Percentiles rank a stretch among this genome's conserved stretches.
phyloP scores from a whole-genome alignment of 2,113 vertebrate genomes.

The Gorsachius goisagi region DNA sequence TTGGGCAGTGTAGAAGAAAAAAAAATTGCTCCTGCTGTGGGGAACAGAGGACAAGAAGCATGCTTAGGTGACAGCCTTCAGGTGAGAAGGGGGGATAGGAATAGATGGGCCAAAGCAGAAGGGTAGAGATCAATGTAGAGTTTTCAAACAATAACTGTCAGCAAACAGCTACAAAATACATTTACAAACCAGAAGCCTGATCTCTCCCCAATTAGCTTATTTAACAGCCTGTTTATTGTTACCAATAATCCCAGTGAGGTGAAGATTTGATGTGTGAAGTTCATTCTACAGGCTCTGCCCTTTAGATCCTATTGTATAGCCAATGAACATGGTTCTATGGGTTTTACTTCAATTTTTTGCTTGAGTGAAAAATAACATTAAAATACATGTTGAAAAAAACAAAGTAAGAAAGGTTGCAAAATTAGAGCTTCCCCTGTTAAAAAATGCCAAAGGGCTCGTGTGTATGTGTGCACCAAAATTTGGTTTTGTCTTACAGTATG shows the following conservation, averaged over 20 bases:
- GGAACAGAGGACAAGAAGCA: background rate
- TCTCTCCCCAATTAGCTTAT: background rate
- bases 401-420: background rate
- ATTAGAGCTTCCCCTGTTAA: background rate
- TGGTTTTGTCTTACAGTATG: background rate
- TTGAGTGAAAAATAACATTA: background rate
- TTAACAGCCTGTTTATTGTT: constrained; percentile 3
- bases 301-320: background rate
- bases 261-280: background rate
- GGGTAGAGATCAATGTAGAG: background rate
- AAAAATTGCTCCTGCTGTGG: background rate
- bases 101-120: background rate
- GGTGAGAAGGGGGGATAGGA: background rate
- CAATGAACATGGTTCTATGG: accelerated
- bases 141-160: background rate
- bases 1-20: background rate
- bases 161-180: background rate
- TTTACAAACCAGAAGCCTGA: background rate
- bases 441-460: background rate
- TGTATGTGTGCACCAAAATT: background rate
- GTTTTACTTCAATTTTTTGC: background rate
- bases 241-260: background rate
- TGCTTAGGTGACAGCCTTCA: background rate
- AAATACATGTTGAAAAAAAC: background rate
- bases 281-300: background rate